Conservation (phyloP, 2,888 invertebrate genomes). For the Euzophera pinguis region DNA sequence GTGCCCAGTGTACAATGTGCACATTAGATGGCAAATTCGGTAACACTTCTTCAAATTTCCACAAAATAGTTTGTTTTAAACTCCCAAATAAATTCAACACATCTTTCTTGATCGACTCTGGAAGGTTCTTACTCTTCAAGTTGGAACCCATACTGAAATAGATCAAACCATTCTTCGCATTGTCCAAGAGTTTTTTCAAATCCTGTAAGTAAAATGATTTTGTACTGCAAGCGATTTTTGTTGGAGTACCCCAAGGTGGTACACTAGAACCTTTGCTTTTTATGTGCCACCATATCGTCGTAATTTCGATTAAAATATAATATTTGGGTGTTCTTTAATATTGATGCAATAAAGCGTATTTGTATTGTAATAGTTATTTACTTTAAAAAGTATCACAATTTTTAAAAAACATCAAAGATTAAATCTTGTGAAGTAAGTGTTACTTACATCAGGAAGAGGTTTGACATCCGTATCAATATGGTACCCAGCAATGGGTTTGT, state of each 20-base stretch:
- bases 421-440: too few relatives aligned
- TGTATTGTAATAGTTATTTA: too few relatives aligned
- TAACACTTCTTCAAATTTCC: conserved; percentile 63
- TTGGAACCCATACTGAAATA: conserved; percentile 75
- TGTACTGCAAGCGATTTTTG: background rate
- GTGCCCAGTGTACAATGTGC: conserved; percentile 60
- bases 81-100: conserved; percentile 54
- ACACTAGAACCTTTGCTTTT: background rate
- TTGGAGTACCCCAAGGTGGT: background rate
- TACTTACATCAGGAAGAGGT: conserved; percentile 32
- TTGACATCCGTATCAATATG: conserved; percentile 28
- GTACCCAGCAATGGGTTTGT: conserved; percentile 29
- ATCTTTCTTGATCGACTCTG: conserved; percentile 38
- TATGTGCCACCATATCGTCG: background rate
- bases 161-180: conserved; percentile 61
- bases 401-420: too few relatives aligned
- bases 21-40: conserved; percentile 58
- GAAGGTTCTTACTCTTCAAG: conserved; percentile 49
- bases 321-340: too few relatives aligned
- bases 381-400: too few relatives aligned
- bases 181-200: conserved; percentile 56
- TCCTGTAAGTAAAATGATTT: conserved; percentile 34
- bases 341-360: too few relatives aligned
- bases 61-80: conserved; percentile 68
- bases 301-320: too few relatives aligned